Conservation (phyloP, 2,888 invertebrate species). For the Tipula lateralis region DNA sequence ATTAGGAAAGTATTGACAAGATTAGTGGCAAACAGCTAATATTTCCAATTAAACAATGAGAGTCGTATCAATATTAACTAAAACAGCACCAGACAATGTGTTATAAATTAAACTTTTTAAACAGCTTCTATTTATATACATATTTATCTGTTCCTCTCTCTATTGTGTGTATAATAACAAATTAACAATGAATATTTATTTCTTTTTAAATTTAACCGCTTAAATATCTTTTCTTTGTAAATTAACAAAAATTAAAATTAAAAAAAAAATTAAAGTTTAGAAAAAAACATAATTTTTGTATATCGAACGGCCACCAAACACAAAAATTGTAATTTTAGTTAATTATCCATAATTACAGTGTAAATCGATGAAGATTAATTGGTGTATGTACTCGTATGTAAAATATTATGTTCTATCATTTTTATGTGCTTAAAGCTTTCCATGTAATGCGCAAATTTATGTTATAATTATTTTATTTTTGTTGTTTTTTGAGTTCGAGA, state of each 20-base stretch:
- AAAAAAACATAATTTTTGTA: not conserved
- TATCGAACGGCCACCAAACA: not conserved
- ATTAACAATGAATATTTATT: constrained; percentile 19
- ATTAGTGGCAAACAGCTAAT: too few relatives aligned
- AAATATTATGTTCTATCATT: not conserved
- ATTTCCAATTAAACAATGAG: too few relatives aligned
- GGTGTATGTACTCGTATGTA: too few relatives aligned
- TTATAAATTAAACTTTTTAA: not conserved
- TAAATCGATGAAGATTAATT: constrained; percentile 19
- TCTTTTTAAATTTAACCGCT: constrained; percentile 9
- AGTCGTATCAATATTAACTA: too few relatives aligned
- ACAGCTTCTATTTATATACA: not conserved
- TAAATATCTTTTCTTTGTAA: not conserved
- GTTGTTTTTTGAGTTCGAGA: not conserved
- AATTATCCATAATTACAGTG: not conserved
- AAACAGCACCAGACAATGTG: not conserved
- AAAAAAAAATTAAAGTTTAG: not conserved
- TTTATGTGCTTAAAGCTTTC: not conserved
- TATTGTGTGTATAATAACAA: not conserved
- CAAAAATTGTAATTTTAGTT: not conserved
- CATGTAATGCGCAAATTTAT: not conserved
- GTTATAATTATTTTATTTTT: not conserved
- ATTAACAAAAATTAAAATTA: not conserved
- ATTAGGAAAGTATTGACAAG: too few relatives aligned
- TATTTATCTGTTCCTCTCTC: not conserved